Percentiles rank a stretch among this genome's conserved stretches.
phyloP scores from a whole-genome alignment of 1,140 invertebrate species.

The Neodiprion fabricii region DNA sequence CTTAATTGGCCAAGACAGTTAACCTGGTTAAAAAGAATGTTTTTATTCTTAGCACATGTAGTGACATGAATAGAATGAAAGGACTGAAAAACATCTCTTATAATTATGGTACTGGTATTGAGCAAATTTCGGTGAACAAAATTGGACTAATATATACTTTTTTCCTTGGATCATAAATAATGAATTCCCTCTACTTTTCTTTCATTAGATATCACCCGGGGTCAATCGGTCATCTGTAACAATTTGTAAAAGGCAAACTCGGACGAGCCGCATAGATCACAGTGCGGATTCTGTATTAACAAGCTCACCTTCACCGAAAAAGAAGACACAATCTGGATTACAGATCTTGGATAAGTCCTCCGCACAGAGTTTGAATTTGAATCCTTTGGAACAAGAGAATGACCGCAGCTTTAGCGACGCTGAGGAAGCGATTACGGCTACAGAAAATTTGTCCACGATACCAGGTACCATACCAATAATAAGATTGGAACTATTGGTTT shows the following conservation, averaged over 20 bases:
- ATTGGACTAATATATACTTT: too few relatives aligned
- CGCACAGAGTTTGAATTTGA: slow-evolving; percentile 41
- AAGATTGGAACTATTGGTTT: slow-evolving; percentile 8
- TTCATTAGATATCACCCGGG: slow-evolving; percentile 34
- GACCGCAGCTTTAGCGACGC: slow-evolving; percentile 56
- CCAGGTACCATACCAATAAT: slow-evolving; percentile 40
- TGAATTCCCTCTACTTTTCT: neutral
- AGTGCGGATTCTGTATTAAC: slow-evolving; percentile 43
- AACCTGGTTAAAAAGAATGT: too few relatives aligned
- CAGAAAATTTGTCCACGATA: slow-evolving; percentile 48
- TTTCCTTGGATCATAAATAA: neutral
- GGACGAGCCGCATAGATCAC: slow-evolving; percentile 44
- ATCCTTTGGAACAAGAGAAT: slow-evolving; percentile 51
- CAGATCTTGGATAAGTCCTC: slow-evolving; percentile 45
- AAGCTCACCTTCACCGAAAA: slow-evolving; percentile 48
- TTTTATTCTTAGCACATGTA: too few relatives aligned
- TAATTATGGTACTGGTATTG: too few relatives aligned
- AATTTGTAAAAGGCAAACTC: slow-evolving; percentile 45
- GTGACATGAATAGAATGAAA: too few relatives aligned
- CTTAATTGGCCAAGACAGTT: too few relatives aligned
- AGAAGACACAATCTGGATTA: slow-evolving; percentile 37
- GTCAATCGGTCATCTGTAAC: slow-evolving; percentile 40
- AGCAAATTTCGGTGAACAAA: too few relatives aligned
- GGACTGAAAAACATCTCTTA: too few relatives aligned
- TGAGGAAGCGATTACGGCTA: slow-evolving; percentile 54